Conservation (phyloP, 30 jellyfish, hydroid and myxozoan species). For the Haliclystus octoradiatus region DNA sequence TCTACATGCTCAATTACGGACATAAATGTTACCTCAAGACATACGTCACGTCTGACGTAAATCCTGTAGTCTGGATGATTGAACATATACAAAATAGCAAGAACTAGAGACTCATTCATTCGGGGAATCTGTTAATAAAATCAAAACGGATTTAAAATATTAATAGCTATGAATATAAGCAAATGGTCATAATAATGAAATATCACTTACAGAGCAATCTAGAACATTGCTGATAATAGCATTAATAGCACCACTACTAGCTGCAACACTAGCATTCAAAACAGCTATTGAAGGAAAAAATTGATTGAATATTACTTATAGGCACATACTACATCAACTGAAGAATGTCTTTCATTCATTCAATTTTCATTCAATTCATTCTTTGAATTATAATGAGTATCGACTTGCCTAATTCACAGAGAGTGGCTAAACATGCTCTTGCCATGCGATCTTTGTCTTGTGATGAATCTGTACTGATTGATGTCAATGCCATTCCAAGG, state of each 20-base stretch:
- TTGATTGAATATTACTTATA: background rate
- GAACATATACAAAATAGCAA: constrained; percentile 61
- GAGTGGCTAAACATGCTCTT: constrained; percentile 88
- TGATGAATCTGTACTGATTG: constrained; percentile 70
- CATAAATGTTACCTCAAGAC: constrained; percentile 61
- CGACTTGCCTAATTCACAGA: constrained; percentile 81
- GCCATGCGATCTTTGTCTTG: constrained; percentile 91
- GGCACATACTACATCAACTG: background rate
- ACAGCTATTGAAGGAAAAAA: constrained; percentile 35
- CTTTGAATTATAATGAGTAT: too few species aligned
- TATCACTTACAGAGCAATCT: constrained; percentile 74
- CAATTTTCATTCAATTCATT: too few species aligned
- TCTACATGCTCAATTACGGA: background rate
- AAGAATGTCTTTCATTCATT: too few species aligned
- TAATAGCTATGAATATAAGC: too few species aligned
- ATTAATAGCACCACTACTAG: constrained; percentile 84
- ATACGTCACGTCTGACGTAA: constrained; percentile 55
- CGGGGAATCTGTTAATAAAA: constrained; percentile 56
- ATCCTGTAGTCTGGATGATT: constrained; percentile 71
- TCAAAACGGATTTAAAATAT: background rate
- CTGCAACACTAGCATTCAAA: constrained; percentile 53
- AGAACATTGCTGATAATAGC: constrained; percentile 73
- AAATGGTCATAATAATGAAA: background rate
- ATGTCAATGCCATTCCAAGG: constrained; percentile 82
- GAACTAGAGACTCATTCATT: constrained; percentile 85